Percentiles rank a stretch among this genome's conserved stretches.
These are phyloP conservation scores for Drosophila quasianomalipes DNA, from an alignment of 2,888 invertebrate genomes.

Conservation along the genomic window DNA sequence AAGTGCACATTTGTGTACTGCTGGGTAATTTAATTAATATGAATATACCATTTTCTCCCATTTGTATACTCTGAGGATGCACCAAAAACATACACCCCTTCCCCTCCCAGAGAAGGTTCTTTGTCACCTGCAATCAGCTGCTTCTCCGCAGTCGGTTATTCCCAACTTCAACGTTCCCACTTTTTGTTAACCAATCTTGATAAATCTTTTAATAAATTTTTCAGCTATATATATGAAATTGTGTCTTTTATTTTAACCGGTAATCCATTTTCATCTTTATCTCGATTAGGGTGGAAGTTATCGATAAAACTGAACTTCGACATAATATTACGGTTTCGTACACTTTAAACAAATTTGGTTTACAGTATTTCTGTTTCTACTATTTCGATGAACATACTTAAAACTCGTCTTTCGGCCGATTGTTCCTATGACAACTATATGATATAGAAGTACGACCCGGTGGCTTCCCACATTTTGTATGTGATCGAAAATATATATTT, in stretches of 20 bases:
- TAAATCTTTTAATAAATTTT: neutral
- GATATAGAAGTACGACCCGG: too few species aligned
- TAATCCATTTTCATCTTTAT: neutral
- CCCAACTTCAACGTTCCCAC: neutral
- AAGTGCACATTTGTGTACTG: too few species aligned
- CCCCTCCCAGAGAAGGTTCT: neutral
- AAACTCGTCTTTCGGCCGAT: neutral
- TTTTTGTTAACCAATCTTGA: neutral
- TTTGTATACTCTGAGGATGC: neutral
- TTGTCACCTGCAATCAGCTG: too few species aligned
- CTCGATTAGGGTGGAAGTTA: neutral
- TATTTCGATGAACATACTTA: too few species aligned
- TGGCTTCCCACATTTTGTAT: neutral
- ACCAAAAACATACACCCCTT: neutral
- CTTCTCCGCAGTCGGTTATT: neutral
- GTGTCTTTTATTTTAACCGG: neutral
- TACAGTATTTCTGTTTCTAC: too few species aligned
- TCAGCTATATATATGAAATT: neutral
- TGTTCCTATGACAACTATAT: too few species aligned
- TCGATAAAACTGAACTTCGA: neutral
- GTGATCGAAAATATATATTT: neutral
- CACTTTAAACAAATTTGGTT: too few species aligned
- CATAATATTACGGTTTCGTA: too few species aligned
- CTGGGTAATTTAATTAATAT: neutral
- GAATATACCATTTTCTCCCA: neutral